phyloP scores from a whole-genome alignment of 2,113 vertebrate species.

The Oxyruncus cristatus region DNA sequence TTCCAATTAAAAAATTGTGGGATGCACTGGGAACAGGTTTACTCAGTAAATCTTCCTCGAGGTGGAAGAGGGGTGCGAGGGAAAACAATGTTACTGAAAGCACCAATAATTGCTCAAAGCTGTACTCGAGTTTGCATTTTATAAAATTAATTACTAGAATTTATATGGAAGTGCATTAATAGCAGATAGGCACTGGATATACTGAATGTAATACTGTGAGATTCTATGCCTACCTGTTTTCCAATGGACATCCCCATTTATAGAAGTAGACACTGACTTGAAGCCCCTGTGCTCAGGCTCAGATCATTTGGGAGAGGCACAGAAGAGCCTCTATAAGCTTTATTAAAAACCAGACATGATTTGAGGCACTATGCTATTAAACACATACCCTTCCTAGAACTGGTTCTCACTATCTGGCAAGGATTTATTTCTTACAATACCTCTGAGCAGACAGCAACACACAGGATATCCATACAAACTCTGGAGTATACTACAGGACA shows the following conservation, averaged over 20 bases:
- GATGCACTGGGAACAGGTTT: background rate
- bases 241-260: background rate
- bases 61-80: fast-evolving
- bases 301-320: background rate
- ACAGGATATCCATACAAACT: background rate
- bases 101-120: background rate
- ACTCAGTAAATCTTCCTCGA: background rate
- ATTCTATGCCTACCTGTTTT: background rate
- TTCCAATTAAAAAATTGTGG: background rate
- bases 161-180: background rate
- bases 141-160: background rate
- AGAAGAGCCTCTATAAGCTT: background rate
- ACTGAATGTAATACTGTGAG: background rate
- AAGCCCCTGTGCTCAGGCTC: background rate
- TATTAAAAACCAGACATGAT: background rate
- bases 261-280: background rate
- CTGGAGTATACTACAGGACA: background rate
- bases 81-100: background rate
- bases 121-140: background rate
- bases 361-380: background rate
- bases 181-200: background rate
- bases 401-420: background rate
- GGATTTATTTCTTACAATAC: background rate
- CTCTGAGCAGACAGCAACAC: background rate
- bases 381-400: background rate